Evolutionary conservation across 2,797 vertebrate genomes (phyloP), one percentile per base, ranked within the genome.

Genomic region (Phrynocephalus guinanensis): DNA sequence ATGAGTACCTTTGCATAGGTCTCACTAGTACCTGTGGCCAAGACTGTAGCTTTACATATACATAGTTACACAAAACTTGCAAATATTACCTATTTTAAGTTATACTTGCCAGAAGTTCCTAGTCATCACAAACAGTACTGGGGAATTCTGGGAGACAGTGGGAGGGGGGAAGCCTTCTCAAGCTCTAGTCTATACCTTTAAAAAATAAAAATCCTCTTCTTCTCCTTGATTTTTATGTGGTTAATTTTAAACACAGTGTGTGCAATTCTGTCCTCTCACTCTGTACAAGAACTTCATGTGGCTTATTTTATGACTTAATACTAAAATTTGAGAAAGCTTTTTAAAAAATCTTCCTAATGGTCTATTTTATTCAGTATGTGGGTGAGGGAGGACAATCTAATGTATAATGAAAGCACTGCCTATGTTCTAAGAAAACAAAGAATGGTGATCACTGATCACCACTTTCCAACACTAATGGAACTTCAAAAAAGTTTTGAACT

Each of bases 401-500:
- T 71, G 66, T 79, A 79, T 90, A 79, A 84, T 88, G 81, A 89
- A 26, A 91, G 86, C 48, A 87, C 28, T 86, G 67, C 28, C 76
- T 80, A 91, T 85, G 28, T 52, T 38, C 44, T 70, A 91, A 18
- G 3, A 6, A 76, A 90, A 85, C 50, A 85, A 85, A 77, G 60
- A 91, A 81, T 70, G 82, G 75, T 2, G 5, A 79, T 76, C 15
- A 26, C 26, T 2, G 5, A 79, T 76, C 15, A 26, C 26, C 90
- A 79, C 86, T 94, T 94, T 85, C 87, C 85, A 92, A 88, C 24
- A 81, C 48, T 89, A 93, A 90, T 70, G 79, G 84, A 91, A 87
- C 85, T 91, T 28, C 0, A 93, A 92, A 94, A 44, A 94, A 92
- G 67, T 93, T 95, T 91, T 86, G 75, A 91, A 91, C 85, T 95